These are phyloP conservation scores for Sarcophaga bullata DNA, from an alignment of 1,140 invertebrate genomes.

Conservation along the genomic window DNA sequence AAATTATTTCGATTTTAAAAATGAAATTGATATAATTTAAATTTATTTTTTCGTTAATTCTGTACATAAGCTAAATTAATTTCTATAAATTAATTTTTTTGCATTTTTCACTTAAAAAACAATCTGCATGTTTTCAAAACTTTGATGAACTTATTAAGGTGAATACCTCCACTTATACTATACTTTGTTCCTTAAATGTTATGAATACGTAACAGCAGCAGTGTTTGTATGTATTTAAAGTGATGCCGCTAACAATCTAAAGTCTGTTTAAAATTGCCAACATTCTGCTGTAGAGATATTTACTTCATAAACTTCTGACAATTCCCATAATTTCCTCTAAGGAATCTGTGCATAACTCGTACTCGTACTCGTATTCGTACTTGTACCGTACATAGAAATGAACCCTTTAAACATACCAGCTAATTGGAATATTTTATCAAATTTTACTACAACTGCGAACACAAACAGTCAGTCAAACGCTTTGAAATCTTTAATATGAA, in stretches of 20 bases:
- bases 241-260: neutral
- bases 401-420: constrained; percentile 8
- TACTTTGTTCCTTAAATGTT: too few relatives aligned
- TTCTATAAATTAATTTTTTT: neutral
- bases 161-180: too few relatives aligned
- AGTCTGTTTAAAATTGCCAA: constrained; percentile 17
- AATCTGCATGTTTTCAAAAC: neutral
- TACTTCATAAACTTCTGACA: constrained; percentile 8
- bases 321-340: constrained; percentile 16
- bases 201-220: neutral
- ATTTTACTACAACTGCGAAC: neutral
- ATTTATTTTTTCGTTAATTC: neutral
- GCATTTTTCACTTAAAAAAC: neutral
- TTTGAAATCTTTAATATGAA: too few relatives aligned
- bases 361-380: neutral
- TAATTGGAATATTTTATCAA: constrained; percentile 1
- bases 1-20: too few relatives aligned
- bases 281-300: neutral
- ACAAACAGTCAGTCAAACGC: neutral
- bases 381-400: neutral
- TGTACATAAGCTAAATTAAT: too few relatives aligned
- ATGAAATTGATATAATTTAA: too few relatives aligned
- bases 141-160: neutral
- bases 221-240: neutral
- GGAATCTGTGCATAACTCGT: neutral